These are phyloP conservation scores for Caenorhabditis inopinata DNA, from an alignment of 1,140 invertebrate species.

Conservation along the genomic window DNA sequence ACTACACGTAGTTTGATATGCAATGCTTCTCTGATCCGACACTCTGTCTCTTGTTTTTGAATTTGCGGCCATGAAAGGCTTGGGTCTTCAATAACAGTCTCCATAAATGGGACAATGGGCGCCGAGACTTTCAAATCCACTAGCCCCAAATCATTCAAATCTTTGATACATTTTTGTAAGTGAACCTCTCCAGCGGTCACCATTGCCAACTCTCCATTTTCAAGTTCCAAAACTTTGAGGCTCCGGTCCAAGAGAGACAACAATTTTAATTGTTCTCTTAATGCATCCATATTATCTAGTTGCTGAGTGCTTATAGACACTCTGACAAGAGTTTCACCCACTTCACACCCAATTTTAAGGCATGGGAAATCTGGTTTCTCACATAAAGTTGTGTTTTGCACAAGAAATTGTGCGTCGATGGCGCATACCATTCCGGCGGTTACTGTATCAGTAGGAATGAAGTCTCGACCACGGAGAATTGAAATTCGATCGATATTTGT, in stretches of 20 bases:
- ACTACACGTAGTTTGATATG: constrained; percentile 76
- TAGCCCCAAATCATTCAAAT: constrained; percentile 71
- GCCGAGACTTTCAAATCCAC: constrained; percentile 75
- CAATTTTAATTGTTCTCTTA: constrained; percentile 79
- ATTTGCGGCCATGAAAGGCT: constrained; percentile 68
- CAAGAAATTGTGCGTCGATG: constrained; percentile 72
- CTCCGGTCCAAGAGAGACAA: constrained; percentile 84
- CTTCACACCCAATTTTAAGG: constrained; percentile 29
- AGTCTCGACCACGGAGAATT: constrained; percentile 87
- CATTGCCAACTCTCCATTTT: constrained; percentile 93
- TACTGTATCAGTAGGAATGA: constrained; percentile 78
- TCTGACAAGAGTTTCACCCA: constrained; percentile 81
- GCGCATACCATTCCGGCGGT: constrained; percentile 84
- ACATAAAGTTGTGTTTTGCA: constrained; percentile 63
- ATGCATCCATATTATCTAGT: constrained; percentile 74
- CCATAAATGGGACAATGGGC: constrained; percentile 92
- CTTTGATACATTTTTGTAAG: constrained; percentile 81
- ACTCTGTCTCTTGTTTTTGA: constrained; percentile 28
- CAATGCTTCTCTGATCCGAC: constrained; percentile 70
- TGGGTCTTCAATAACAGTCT: constrained; percentile 79
- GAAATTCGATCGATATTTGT: constrained; percentile 76
- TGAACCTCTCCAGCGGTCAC: constrained; percentile 95
- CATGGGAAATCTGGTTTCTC: neutral
- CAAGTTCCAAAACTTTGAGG: constrained; percentile 67
- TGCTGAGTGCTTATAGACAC: constrained; percentile 89